Base-by-base conservation (phyloP, 2,888 invertebrate species). In the Malachius bipustulatus region DNA sequence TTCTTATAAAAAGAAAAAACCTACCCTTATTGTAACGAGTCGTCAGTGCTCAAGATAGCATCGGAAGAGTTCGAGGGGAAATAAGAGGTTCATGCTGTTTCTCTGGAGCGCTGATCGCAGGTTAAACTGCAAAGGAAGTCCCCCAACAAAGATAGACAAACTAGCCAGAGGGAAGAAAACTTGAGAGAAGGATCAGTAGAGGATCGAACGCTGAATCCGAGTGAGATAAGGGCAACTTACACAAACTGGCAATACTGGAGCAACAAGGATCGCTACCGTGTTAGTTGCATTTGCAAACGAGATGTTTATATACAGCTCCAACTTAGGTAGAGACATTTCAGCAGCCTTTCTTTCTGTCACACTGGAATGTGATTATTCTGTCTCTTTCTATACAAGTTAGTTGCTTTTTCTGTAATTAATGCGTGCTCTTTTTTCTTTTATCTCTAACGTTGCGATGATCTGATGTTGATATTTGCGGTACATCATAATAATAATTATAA, bases 221-320 rank as follows among this genome's bases (percentile, higher is more conserved):
- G 39, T 35, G 37, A 36, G 40, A 40, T 41, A 44, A 40, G 44
- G 38, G 35, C 34, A 32, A 34, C 37, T 40, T 32, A 33, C 39
- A 36, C 33, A 36, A 39, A 30, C 36, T 15, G 36, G 37, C 32
- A 27, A 28, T 26, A 38, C 26, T 4, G 34, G 35, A 28, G 33
- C 28, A 52, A 55, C 53, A 54, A 55, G 54, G 55, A 56, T 56
- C 56, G 51, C 52, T 53, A 54, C 51, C 55, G 54, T 51, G 55
- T 55, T 55, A 56, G 52, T 56, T 56, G 56, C 56, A 55, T 55
- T 56, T 54, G 56, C 55, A 54, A 57, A 55, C 56, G 56, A 57
- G 56, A 55, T 57, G 55, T 57, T 56, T 57, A 52, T 52, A 52
- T 52, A 52, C 51, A 48, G 50, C 48, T 46, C 50, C 48, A 43